These are phyloP conservation scores for Drosophila mimica DNA, from an alignment of 2,888 invertebrate species.

Conservation along the genomic window DNA sequence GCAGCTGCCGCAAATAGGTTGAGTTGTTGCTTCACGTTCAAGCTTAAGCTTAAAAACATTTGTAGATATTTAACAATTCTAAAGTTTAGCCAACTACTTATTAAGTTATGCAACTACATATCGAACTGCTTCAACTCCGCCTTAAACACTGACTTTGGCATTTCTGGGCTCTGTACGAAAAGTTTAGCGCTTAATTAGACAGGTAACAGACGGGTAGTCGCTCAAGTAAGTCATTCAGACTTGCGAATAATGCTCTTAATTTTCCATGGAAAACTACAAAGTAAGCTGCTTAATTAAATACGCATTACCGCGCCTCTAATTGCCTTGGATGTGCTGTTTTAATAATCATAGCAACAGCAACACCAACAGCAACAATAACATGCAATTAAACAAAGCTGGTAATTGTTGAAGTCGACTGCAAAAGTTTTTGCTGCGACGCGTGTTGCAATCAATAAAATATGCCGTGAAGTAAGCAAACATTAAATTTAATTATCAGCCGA, in stretches of 20 bases:
- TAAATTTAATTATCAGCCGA: constrained; percentile 60
- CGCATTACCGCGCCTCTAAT: constrained; percentile 78
- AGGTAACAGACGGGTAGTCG: constrained; percentile 54
- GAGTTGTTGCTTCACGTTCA: not conserved
- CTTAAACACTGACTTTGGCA: constrained; percentile 32
- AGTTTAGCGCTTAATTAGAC: constrained; percentile 72
- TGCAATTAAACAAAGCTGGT: constrained; percentile 29
- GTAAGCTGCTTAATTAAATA: constrained; percentile 80
- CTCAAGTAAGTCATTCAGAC: constrained; percentile 49
- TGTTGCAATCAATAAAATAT: constrained; percentile 46
- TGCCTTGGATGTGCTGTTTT: constrained; percentile 67
- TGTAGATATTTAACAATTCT: constrained; percentile 13
- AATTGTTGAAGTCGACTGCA: constrained; percentile 49
- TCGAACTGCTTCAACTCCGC: constrained; percentile 8
- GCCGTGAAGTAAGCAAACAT: constrained; percentile 38
- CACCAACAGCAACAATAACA: constrained; percentile 32
- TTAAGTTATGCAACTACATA: constrained; percentile 19
- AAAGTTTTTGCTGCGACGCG: constrained; percentile 51
- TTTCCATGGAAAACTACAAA: constrained; percentile 75
- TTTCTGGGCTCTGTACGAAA: constrained; percentile 53
- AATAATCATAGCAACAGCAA: constrained; percentile 43
- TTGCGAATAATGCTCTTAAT: constrained; percentile 65
- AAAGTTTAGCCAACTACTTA: constrained; percentile 11
- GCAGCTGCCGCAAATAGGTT: constrained; percentile 50
- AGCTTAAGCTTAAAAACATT: not conserved